Base-by-base conservation (phyloP, 1,140 invertebrate species). In the Apis laboriosa region DNA sequence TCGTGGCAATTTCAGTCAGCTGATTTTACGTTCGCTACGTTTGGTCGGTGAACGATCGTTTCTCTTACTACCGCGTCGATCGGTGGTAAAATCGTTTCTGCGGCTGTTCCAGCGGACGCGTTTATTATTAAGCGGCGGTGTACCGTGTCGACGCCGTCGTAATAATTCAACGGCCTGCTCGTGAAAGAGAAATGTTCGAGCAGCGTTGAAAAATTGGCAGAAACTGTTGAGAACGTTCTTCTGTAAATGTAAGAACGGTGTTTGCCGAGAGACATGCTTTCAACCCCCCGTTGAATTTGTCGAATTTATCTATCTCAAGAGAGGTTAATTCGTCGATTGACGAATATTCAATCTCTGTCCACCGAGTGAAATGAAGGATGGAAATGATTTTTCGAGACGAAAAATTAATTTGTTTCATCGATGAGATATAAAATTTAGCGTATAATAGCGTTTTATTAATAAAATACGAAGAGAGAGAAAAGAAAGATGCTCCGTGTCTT, bases 161-260 rank as follows among this genome's bases (percentile, higher is more conserved):
- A 55, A 24, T 73, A 55, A 24, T 73, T 63, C 76, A 58, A 64
- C 34, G n/a, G 34, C 4, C 34, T 8, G 55, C n/a, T 70, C 76
- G 55, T 56, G 76, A 80, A 82, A 63, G 34, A 21, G 73, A 61
- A 86, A 73, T 7, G 66, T 51, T 13, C 17, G 28, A 67, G n/a
- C 12, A 53, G 5, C 13, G n/a, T 13, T n/a, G 34, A 34, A 49
- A 24, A 61, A 66, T 28, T 21, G 15, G 2, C 1, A 24, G 12
- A 51, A 53, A 55, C 15, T 43, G 28, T 34, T 43, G 15, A 17
- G 43, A 28, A 1, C 9, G 7, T 15, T 43, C 28, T 58, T 58
- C 9, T 55, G 24, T 0, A 55, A 21, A 43, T 49, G 15, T 49
- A 68, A 9, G 11, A 17, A 7, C 15, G 7, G 19, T 21, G 1